Evolutionary conservation across 2,888 invertebrate species (phyloP), one percentile per base, ranked within the genome.

Genomic region (Eremobia ochroleuca): DNA sequence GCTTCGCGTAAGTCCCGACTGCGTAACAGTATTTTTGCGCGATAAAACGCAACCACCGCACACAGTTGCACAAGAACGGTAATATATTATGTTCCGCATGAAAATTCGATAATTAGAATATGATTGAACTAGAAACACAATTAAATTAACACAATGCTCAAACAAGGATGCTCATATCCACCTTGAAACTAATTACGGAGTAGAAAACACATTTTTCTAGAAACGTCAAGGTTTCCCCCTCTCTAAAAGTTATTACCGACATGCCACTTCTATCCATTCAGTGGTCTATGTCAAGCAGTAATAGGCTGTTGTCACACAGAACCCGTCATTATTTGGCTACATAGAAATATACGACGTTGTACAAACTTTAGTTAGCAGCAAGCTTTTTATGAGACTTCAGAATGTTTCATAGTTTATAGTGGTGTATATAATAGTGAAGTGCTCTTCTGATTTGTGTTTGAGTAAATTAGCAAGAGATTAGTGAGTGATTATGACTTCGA

Each of bases 391-490:
- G 78, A 75, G 67, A 75, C 49, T 79, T 81, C 11, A 66, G 72
- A 74, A 79, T 77, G 68, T 76, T 80, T 79, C 65, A 76, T 76
- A 67, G 43, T 68, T 79, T 55, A 67, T 55, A 72, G 85, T 80
- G 76, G 64, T 80, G 82, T 82, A 85, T n/a, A n/a, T n/a, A n/a
- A n/a, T 73, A 85, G 82, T 81, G 78, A 78, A 88, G 89, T 90
- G 87, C 92, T 93, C 93, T 86, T 70, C 90, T 93, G 88, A 87
- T 93, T 93, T 92, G 92, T 93, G 91, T 71, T 28, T 79, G 77
- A 76, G 76, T 92, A 93, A 93, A 93, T 93, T 92, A 88, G 90
- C 85, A 83, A 88, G 92, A 92, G 91, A 78, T 81, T 59, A 40
- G 82, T 82, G 85, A 66, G 72, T 88, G 73, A 80, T 75, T 67